phyloP scores from a whole-genome alignment of 2,797 vertebrate genomes.

The Sebastes minor region DNA sequence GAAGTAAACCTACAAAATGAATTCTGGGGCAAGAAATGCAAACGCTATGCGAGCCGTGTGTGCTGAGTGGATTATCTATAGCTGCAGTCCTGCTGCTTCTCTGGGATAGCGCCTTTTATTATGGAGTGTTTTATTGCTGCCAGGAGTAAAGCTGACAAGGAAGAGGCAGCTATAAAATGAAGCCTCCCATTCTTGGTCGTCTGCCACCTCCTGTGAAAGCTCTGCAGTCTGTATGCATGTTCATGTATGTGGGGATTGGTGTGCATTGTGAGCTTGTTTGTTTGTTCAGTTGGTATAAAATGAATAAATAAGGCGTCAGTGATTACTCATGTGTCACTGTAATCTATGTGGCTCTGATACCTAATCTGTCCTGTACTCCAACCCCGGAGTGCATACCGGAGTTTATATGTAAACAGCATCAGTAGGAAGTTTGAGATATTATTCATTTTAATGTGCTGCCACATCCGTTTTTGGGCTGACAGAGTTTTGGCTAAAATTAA shows the following conservation, averaged over 20 bases:
- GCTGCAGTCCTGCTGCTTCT: conserved; percentile 76
- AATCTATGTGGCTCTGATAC: conserved; percentile 68
- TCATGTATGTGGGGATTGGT: conserved; percentile 44
- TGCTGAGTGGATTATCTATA: conserved; percentile 81
- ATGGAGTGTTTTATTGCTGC: conserved; percentile 85
- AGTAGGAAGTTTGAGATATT: conserved; percentile 54
- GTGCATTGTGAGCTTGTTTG: conserved; percentile 53
- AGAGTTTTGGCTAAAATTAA: conserved; percentile 62
- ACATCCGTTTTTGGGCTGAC: conserved; percentile 74
- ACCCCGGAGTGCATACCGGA: conserved; percentile 37
- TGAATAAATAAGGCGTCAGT: conserved; percentile 62
- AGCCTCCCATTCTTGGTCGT: conserved; percentile 73
- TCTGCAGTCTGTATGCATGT: conserved; percentile 53
- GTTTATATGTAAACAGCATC: conserved; percentile 47
- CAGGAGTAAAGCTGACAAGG: conserved; percentile 81
- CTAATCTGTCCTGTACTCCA: conserved; percentile 60
- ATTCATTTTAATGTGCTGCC: conserved; percentile 77
- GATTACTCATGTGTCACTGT: conserved; percentile 71
- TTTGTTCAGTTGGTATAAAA: conserved; percentile 52
- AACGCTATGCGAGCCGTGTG: conserved; percentile 61
- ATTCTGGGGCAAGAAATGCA: conserved; percentile 75
- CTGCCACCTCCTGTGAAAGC: conserved; percentile 73
- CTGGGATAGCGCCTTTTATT: conserved; percentile 81
- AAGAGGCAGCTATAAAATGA: conserved; percentile 82
- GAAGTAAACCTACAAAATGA: conserved; percentile 75